These are phyloP conservation scores for Drosophila subpulchrella DNA, from an alignment of 1,140 invertebrate species.

Conservation along the genomic window DNA sequence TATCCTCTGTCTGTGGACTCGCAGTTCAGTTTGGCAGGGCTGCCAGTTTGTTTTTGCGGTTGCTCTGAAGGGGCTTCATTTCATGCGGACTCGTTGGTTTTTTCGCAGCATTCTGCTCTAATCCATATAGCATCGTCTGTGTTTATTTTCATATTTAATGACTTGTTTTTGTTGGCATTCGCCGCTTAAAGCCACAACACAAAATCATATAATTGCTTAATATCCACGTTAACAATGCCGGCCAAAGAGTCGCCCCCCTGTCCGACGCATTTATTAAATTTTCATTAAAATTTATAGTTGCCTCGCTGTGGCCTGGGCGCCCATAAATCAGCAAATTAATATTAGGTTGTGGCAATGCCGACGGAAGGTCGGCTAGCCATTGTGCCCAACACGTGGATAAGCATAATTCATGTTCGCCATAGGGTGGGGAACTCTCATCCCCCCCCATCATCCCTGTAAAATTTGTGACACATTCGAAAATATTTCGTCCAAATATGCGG, in stretches of 20 bases:
- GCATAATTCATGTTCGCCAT: slow-evolving; percentile 56
- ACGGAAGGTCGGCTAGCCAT: slow-evolving; percentile 42
- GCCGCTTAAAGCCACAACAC: slow-evolving; percentile 30
- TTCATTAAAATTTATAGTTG: slow-evolving; percentile 76
- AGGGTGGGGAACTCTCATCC: background rate
- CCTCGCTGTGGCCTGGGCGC: slow-evolving; percentile 43
- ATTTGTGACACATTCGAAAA: slow-evolving; percentile 60
- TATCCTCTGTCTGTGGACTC: slow-evolving; percentile 2
- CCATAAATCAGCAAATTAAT: slow-evolving; percentile 80
- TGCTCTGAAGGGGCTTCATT: slow-evolving; percentile 52
- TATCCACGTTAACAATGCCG: slow-evolving; percentile 20
- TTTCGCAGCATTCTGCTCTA: slow-evolving; percentile 29
- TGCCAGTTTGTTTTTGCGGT: slow-evolving; percentile 53
- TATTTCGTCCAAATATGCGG: slow-evolving; percentile 49
- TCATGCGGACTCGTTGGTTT: slow-evolving; percentile 50
- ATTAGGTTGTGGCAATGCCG: slow-evolving; percentile 50
- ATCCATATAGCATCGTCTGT: slow-evolving; percentile 10
- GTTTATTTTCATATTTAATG: slow-evolving; percentile 47
- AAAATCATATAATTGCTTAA: slow-evolving; percentile 32
- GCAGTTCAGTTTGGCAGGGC: background rate
- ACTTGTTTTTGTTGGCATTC: slow-evolving; percentile 32
- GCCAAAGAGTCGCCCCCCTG: slow-evolving; percentile 26
- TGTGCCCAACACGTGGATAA: slow-evolving; percentile 56
- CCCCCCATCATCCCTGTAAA: slow-evolving; percentile 8
- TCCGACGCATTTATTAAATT: slow-evolving; percentile 71